Evolutionary conservation across 2,113 vertebrate genomes (phyloP).

Genomic region (Megalops atlanticus): DNA sequence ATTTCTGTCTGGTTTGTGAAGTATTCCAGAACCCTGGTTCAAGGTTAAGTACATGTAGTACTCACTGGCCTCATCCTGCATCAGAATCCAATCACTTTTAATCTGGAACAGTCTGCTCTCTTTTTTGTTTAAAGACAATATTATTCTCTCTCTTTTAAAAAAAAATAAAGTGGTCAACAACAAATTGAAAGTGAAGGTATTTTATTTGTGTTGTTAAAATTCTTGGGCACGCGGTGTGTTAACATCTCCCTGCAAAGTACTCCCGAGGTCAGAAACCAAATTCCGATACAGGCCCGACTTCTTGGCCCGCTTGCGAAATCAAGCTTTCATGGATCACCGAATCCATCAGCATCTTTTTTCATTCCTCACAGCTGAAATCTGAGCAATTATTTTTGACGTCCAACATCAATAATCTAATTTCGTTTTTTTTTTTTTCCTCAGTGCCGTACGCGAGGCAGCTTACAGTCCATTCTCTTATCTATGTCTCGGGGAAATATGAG

Average conservation of each 20-base stretch:
- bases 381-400: conserved; percentile 87
- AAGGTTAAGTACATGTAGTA: conserved; percentile 29
- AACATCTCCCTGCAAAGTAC: background rate
- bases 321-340: conserved; percentile 65
- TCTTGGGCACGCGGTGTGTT: background rate
- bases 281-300: conserved; percentile 35
- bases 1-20: conserved; percentile 3
- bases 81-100: conserved; percentile 36
- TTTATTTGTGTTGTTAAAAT: conserved; percentile 10
- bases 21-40: conserved; percentile 30
- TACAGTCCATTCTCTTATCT: conserved; percentile 60
- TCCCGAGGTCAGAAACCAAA: conserved; percentile 57
- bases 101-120: background rate
- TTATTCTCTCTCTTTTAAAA: background rate
- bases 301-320: conserved; percentile 56
- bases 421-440: conserved; percentile 51
- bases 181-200: background rate
- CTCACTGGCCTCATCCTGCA: conserved; percentile 9
- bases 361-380: conserved; percentile 76
- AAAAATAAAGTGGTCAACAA: background rate
- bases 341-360: conserved; percentile 63
- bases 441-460: background rate
- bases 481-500: conserved; percentile 78
- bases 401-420: conserved; percentile 80
- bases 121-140: background rate